Evolutionary conservation across 2,888 invertebrate genomes (phyloP).

Genomic region (Calameuta filiformis): DNA sequence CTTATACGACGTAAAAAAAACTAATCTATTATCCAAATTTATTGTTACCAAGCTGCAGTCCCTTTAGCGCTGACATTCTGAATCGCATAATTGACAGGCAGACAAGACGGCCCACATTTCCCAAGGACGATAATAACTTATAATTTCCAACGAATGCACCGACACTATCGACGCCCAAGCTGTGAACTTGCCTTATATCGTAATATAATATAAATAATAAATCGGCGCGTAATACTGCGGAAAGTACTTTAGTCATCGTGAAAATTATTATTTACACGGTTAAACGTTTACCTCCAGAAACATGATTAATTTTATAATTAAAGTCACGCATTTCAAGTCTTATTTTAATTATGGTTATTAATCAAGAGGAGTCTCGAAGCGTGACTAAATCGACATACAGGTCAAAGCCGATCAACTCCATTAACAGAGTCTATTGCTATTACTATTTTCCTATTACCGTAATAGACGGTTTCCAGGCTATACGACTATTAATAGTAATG

Average conservation of each 20-base stretch:
- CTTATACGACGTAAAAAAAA: not conserved
- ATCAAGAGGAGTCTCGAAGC: not conserved
- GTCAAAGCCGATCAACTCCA: not conserved
- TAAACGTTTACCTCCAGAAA: not conserved
- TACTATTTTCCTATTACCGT: conserved; percentile 41
- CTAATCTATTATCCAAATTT: not conserved
- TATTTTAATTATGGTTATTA: not conserved
- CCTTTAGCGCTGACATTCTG: not conserved
- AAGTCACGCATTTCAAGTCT: not conserved
- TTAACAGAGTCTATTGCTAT: not conserved
- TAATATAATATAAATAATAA: not conserved
- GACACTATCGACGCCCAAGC: not conserved
- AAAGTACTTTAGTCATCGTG: not conserved
- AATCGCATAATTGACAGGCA: conserved; percentile 8
- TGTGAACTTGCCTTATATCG: not conserved
- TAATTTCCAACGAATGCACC: conserved; percentile 16
- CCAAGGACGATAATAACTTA: conserved; percentile 13
- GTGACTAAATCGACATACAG: not conserved
- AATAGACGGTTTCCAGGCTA: conserved; percentile 39
- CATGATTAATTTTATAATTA: not conserved
- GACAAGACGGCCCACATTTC: conserved; percentile 9
- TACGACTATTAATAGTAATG: conserved; percentile 45
- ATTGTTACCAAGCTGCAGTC: not conserved
- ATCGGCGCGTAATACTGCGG: not conserved
- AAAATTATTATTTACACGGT: not conserved